Evolutionary conservation across 2,113 vertebrate genomes (phyloP).

Genomic region (Eira barbara): DNA sequence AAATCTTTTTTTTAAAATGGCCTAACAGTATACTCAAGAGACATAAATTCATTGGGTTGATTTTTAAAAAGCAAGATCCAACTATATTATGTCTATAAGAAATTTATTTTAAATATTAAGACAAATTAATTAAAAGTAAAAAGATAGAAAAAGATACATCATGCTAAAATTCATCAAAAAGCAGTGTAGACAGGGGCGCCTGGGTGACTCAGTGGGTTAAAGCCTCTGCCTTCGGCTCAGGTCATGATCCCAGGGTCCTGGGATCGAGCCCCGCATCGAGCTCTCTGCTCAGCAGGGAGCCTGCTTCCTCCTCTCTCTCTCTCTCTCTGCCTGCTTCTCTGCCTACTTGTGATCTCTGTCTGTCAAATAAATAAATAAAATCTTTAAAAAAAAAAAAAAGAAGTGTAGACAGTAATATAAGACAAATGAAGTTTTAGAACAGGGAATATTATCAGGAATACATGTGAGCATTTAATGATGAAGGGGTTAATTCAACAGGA

Average conservation of each 20-base stretch:
- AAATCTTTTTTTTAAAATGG: background rate
- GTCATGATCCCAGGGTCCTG: too few species aligned
- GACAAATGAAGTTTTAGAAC: background rate
- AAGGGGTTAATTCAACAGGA: background rate
- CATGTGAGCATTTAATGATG: background rate
- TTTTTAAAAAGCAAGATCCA: background rate
- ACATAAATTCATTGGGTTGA: background rate
- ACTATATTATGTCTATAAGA: background rate
- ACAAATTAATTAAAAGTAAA: background rate
- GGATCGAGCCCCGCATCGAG: too few species aligned
- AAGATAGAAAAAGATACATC: background rate
- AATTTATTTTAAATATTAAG: background rate
- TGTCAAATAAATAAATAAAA: too few species aligned
- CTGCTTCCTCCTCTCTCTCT: too few species aligned
- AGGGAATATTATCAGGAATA: background rate
- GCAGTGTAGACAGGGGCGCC: too few species aligned
- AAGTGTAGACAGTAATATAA: background rate
- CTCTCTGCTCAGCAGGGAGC: too few species aligned
- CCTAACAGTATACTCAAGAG: background rate
- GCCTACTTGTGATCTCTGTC: too few species aligned
- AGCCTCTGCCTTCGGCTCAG: too few species aligned
- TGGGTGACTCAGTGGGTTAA: too few species aligned
- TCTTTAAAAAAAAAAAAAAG: too few species aligned
- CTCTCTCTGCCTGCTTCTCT: too few species aligned
- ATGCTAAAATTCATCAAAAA: too few species aligned